Percentiles rank a stretch among this genome's conserved stretches.
Evolutionary conservation across 2,888 invertebrate genomes (phyloP).

Genomic region (Apotomis betuletana): DNA sequence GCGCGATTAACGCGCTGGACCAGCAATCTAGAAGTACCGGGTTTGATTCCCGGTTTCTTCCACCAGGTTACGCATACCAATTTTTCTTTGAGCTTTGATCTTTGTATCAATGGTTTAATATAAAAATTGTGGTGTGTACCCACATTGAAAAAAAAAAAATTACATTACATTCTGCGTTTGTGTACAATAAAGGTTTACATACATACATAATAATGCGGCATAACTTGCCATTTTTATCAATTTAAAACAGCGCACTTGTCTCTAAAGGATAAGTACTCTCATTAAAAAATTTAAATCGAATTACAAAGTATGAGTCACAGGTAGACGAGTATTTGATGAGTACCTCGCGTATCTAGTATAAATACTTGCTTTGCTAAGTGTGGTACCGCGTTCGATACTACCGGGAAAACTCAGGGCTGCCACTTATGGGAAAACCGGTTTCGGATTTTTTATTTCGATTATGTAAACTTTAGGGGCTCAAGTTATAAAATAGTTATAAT

Average conservation of each 20-base stretch:
- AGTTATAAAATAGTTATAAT: neutral
- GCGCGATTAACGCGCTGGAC: too few relatives aligned
- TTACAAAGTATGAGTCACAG: constrained; percentile 37
- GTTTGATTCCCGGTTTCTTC: too few relatives aligned
- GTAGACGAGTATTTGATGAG: constrained; percentile 24
- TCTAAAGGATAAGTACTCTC: neutral
- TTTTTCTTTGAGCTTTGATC: too few relatives aligned
- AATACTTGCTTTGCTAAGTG: constrained; percentile 47
- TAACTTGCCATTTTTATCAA: neutral
- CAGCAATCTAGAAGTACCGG: too few relatives aligned
- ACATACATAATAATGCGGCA: neutral
- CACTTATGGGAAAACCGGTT: constrained; percentile 39
- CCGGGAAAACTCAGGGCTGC: constrained; percentile 41
- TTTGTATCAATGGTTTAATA: too few relatives aligned
- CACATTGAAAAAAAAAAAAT: too few relatives aligned
- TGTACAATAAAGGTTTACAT: too few relatives aligned
- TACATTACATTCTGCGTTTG: too few relatives aligned
- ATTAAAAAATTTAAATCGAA: constrained; percentile 18
- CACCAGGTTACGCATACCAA: too few relatives aligned
- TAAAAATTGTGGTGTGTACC: too few relatives aligned
- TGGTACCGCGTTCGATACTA: constrained; percentile 51
- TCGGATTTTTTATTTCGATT: constrained; percentile 3
- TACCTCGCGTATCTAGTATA: constrained; percentile 40
- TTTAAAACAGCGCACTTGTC: neutral
- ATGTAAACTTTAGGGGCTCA: constrained; percentile 5